These are phyloP conservation scores for Ageneiosus marmoratus DNA, from an alignment of 2,113 vertebrate genomes.

Conservation along the genomic window DNA sequence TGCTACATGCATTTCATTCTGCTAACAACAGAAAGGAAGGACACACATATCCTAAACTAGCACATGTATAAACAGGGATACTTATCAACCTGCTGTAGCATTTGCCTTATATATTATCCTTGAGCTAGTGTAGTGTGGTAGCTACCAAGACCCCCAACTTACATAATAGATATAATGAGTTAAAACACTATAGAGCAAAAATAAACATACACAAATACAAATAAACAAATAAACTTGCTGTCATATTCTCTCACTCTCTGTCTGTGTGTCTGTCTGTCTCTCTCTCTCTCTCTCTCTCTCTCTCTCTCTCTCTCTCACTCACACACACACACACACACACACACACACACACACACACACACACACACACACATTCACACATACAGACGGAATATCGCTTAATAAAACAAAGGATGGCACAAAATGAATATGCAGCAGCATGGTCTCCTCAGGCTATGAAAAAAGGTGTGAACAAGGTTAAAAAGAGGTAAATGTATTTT, in stretches of 20 bases:
- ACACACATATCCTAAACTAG: conserved; percentile 10
- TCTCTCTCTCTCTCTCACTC: no score
- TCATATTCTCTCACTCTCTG: background rate
- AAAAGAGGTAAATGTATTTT: conserved; percentile 46
- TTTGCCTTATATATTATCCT: background rate
- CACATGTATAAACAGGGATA: conserved; percentile 2
- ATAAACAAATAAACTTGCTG: background rate
- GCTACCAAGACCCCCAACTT: background rate
- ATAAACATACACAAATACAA: background rate
- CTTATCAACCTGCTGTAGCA: background rate
- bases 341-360: conserved; percentile 10
- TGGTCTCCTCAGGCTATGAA: conserved; percentile 11
- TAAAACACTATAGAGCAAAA: background rate
- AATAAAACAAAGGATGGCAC: conserved; percentile 19
- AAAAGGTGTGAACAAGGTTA: conserved; percentile 30
- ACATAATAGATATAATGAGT: background rate
- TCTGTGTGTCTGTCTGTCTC: background rate
- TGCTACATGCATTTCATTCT: conserved; percentile 36
- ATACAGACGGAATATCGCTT: no score
- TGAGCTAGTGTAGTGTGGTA: background rate
- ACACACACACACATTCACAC: no score
- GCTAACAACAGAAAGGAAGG: conserved; percentile 9
- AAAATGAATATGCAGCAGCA: conserved; percentile 41
- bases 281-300: background rate
- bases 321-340: background rate